A percentile compares a stretch with the other conserved stretches of the same genome.
phyloP scores from a whole-genome alignment of 2,113 vertebrate genomes.

The Sander vitreus region DNA sequence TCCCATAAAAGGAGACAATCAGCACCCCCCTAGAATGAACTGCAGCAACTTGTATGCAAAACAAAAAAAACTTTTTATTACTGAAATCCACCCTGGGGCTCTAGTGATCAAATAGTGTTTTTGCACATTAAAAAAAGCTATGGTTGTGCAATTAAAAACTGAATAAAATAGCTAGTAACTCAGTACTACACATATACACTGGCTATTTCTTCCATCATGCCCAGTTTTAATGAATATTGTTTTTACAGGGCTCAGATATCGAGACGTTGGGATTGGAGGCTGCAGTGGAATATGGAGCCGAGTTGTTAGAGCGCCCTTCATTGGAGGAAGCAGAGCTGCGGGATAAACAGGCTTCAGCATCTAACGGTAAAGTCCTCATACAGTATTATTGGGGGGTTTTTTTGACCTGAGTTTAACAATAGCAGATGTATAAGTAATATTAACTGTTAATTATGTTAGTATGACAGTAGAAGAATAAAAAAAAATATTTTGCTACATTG shows the following conservation, averaged over 20 bases:
- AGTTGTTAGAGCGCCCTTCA: conserved; percentile 68
- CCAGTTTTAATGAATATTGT: conserved; percentile 1
- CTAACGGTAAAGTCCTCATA: conserved; percentile 74
- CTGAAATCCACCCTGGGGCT: not conserved
- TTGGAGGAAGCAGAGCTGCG: conserved; percentile 70
- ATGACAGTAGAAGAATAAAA: not conserved
- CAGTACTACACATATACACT: too few relatives aligned
- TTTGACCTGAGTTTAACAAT: not conserved
- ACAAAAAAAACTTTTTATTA: not conserved
- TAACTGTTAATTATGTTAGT: not conserved
- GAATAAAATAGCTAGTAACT: too few relatives aligned
- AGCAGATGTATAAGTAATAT: not conserved
- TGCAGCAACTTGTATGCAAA: not conserved
- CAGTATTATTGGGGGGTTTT: not conserved
- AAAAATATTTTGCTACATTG: not conserved
- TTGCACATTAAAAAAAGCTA: not conserved
- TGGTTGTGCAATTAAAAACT: not conserved
- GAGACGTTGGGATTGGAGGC: conserved; percentile 88
- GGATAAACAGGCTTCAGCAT: conserved; percentile 58
- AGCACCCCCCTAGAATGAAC: not conserved
- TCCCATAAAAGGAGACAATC: not conserved
- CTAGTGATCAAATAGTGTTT: not conserved
- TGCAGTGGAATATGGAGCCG: conserved; percentile 69
- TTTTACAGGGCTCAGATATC: conserved; percentile 91
- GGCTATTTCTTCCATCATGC: conserved; percentile 2